Base-by-base conservation (phyloP, 2,797 vertebrate species). In the Cossypha niveicapilla region DNA sequence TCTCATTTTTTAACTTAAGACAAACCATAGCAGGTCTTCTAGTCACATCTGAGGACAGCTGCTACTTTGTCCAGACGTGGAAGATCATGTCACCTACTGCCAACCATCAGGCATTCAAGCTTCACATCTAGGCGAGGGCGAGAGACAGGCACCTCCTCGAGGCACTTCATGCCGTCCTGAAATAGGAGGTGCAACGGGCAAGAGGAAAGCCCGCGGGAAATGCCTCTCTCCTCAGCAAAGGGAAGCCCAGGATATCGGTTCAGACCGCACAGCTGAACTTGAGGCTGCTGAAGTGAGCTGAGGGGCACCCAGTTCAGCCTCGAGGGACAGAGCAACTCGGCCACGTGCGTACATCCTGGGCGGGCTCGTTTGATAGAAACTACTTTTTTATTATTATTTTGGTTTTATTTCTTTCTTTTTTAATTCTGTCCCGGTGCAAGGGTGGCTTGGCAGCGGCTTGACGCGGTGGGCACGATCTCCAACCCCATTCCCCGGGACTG, bases 101-200 rank as follows among this genome's bases (percentile, higher is more conserved):
- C 42, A 75, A 28, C 10, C 30, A 13, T 3, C 28, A 15, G 30
- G 47, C 22, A 16, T 25, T 28, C 30, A 34, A 8, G 5, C 3
- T 15, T 35, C 51, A 18, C 27, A 10, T 7, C 24, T 1, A n/a
- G 47, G 28, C 0, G 1, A 41, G 0, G 2, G n/a, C 50, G 45
- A 47, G 16, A 71, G 13, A 18, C 18, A 41, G 16, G 9, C 44
- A 32, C 8, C 9, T 3, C 39, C 63, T 72, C 1, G 25, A 28
- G 34, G 17, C 27, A 66, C 12, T 13, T 39, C 47, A 53, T 7
- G 13, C 28, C 15, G 28, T 47, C 61, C 73, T 42, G 13, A 50
- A 67, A 32, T 0, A 51, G 17, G 45, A 6, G 16, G 13, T 8
- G 30, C 34, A 39, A 18, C 9, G 53, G 67, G 35, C 3, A 1